These are phyloP conservation scores for Pristionchus arcanus DNA, from an alignment of 2,888 invertebrate genomes.

Conservation along the genomic window DNA sequence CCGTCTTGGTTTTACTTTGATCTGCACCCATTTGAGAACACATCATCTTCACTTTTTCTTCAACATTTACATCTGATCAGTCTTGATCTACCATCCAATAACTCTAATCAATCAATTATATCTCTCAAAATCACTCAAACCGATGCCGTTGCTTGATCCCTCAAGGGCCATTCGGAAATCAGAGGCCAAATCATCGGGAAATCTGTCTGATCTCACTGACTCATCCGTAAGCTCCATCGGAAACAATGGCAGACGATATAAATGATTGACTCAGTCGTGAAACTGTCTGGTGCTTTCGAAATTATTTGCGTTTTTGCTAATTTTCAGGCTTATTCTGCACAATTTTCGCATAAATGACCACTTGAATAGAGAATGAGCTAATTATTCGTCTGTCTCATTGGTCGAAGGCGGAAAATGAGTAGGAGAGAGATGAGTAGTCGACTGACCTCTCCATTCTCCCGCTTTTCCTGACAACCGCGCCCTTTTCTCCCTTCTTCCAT, in stretches of 20 bases:
- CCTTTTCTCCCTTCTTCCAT: not conserved
- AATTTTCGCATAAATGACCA: not conserved
- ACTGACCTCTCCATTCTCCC: not conserved
- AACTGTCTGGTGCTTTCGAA: not conserved
- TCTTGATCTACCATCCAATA: not conserved
- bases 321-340: not conserved
- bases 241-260: not conserved
- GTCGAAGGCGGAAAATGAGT: not conserved
- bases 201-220: not conserved
- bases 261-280: not conserved
- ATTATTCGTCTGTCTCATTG: slow-evolving; percentile 2
- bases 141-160: not conserved
- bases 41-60: not conserved
- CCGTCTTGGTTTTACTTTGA: not conserved
- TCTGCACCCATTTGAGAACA: not conserved
- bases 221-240: slow-evolving; percentile 21
- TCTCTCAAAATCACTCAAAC: not conserved
- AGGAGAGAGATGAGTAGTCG: not conserved
- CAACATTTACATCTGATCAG: not conserved
- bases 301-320: not conserved
- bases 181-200: slow-evolving; percentile 14
- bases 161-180: not conserved
- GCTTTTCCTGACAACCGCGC: not conserved
- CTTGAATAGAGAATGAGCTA: not conserved
- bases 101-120: not conserved